Conservation (phyloP, 2,113 vertebrate genomes). For the Garra rufa region DNA sequence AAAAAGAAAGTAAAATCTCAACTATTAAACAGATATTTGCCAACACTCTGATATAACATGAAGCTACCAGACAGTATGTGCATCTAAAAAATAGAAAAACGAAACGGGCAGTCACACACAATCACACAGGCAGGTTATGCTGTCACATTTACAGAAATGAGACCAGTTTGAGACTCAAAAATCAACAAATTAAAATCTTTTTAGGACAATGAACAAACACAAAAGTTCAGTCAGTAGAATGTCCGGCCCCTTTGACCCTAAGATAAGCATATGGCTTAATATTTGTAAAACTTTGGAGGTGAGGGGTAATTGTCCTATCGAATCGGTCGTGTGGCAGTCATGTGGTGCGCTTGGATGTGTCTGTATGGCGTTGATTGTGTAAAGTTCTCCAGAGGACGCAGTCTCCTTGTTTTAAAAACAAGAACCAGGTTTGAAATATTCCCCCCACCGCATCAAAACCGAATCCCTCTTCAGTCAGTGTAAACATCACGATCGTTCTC, state of each 20-base stretch:
- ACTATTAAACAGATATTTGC: constrained; percentile 65
- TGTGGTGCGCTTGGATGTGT: constrained; percentile 53
- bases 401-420: constrained; percentile 18
- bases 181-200: constrained; percentile 45
- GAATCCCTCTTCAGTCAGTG: constrained; percentile 57
- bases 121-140: constrained; percentile 80
- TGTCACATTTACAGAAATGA: constrained; percentile 80
- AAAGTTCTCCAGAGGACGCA: not conserved
- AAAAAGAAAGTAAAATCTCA: constrained; percentile 61
- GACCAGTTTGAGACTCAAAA: constrained; percentile 64
- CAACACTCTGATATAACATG: constrained; percentile 65
- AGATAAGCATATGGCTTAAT: constrained; percentile 82
- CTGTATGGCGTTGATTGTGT: constrained; percentile 25
- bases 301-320: constrained; percentile 21
- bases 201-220: constrained; percentile 63
- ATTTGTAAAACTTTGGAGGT: constrained; percentile 73
- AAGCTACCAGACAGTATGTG: constrained; percentile 68
- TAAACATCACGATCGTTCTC: constrained; percentile 67
- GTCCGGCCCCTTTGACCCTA: constrained; percentile 51
- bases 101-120: constrained; percentile 58
- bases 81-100: constrained; percentile 61
- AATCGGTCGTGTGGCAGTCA: constrained; percentile 52
- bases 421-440: not conserved
- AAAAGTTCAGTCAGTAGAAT: constrained; percentile 59
- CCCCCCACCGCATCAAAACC: not conserved